Evolutionary conservation across 1,140 invertebrate species (phyloP).

Genomic region (Eriosoma lanigerum): DNA sequence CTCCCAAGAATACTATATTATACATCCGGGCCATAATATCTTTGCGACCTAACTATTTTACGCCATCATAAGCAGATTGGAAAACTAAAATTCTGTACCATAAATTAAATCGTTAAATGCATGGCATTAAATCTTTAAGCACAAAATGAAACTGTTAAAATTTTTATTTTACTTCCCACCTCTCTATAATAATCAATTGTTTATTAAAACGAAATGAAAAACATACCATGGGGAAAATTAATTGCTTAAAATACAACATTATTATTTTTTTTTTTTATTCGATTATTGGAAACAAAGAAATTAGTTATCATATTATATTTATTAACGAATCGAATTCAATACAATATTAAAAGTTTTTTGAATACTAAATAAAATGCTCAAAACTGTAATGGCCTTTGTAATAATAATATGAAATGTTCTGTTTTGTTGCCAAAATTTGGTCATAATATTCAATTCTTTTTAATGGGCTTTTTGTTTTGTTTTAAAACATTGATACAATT

Average conservation of each 20-base stretch:
- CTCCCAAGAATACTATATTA: neutral
- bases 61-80: constrained; percentile 5
- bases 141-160: neutral
- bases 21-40: neutral
- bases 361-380: neutral
- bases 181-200: neutral
- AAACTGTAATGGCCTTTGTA: neutral
- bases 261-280: too few species aligned
- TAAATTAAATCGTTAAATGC: neutral
- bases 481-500: neutral
- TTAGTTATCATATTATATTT: too few species aligned
- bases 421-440: constrained; percentile 11
- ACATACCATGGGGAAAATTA: too few species aligned
- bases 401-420: neutral
- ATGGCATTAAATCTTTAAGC: neutral
- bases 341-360: too few species aligned
- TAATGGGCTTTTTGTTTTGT: neutral
- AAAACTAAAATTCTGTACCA: neutral
- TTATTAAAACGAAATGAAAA: too few species aligned
- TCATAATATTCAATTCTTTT: neutral
- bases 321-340: too few species aligned
- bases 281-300: too few species aligned
- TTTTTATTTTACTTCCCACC: neutral
- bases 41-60: neutral
- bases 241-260: too few species aligned